These are phyloP conservation scores for Phrynocephalus forsythii DNA, from an alignment of 2,797 vertebrate species.

Conservation along the genomic window DNA sequence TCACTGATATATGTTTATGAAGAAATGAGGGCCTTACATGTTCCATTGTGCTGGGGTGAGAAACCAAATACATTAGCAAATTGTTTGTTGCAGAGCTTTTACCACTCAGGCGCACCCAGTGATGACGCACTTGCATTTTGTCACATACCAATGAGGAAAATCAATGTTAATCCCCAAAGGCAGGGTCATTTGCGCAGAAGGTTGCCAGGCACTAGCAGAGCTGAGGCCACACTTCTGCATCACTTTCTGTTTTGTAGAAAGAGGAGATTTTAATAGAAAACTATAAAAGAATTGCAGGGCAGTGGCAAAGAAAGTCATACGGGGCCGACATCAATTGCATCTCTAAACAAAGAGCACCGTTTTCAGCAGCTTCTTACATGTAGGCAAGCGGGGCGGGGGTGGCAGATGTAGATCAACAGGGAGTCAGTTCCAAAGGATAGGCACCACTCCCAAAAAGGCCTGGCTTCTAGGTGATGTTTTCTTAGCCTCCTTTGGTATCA, in stretches of 20 bases:
- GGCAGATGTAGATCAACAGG: too few species aligned
- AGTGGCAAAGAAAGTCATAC: too few species aligned
- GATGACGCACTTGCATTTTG: background rate
- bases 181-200: constrained; percentile 50
- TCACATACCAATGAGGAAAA: constrained; percentile 55
- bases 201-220: constrained; percentile 57
- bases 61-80: constrained; percentile 19
- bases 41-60: constrained; percentile 38
- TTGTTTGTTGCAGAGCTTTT: constrained; percentile 51
- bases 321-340: too few species aligned
- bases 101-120: background rate
- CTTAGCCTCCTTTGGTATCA: too few species aligned
- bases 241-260: fast-evolving
- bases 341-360: too few species aligned
- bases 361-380: too few species aligned
- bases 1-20: constrained; percentile 24
- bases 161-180: constrained; percentile 53
- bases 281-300: too few species aligned
- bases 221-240: constrained; percentile 31
- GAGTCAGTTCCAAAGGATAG: too few species aligned
- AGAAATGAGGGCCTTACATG: constrained; percentile 1
- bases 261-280: too few species aligned
- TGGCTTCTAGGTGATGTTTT: too few species aligned
- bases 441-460: too few species aligned
- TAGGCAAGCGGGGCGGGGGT: too few species aligned